Percentiles rank a stretch among this genome's conserved stretches.
phyloP scores from a whole-genome alignment of 1,140 invertebrate species.

The Pygmarrhopalites habei region DNA sequence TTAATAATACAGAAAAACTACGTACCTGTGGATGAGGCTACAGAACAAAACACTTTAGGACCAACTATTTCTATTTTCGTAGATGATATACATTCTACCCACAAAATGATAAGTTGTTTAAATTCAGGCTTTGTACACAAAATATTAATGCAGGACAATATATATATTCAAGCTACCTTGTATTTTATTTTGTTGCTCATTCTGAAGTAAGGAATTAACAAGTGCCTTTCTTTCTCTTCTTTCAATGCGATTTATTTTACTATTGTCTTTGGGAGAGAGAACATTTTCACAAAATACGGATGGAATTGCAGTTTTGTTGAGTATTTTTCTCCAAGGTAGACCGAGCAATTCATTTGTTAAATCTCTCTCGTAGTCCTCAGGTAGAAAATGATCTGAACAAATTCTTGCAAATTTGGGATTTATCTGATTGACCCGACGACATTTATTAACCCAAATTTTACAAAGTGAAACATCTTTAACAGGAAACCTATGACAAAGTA shows the following conservation, averaged over 20 bases:
- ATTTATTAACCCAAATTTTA: background rate
- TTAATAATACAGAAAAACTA: no score
- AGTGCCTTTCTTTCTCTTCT: background rate
- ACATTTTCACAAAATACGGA: background rate
- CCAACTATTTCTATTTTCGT: no score
- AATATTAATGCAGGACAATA: background rate
- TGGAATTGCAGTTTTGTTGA: no score
- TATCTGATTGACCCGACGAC: background rate
- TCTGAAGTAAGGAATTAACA: background rate
- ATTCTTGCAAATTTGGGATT: background rate
- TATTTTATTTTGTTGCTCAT: background rate
- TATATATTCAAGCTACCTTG: background rate
- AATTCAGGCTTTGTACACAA: no score
- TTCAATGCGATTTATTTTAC: background rate
- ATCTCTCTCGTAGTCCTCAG: conserved; percentile 1
- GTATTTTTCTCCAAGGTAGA: background rate
- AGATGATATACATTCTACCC: no score
- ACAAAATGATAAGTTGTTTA: no score
- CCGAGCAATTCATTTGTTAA: conserved; percentile 3
- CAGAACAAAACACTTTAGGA: no score
- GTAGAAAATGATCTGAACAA: conserved; percentile 1
- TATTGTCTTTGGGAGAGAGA: background rate
- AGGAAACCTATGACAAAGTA: background rate
- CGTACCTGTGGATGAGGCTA: no score
- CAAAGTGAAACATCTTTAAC: background rate